Percentiles rank a stretch among this genome's conserved stretches.
phyloP scores from a whole-genome alignment of 2,797 vertebrate species.

The Gymnothorax reevesii region DNA sequence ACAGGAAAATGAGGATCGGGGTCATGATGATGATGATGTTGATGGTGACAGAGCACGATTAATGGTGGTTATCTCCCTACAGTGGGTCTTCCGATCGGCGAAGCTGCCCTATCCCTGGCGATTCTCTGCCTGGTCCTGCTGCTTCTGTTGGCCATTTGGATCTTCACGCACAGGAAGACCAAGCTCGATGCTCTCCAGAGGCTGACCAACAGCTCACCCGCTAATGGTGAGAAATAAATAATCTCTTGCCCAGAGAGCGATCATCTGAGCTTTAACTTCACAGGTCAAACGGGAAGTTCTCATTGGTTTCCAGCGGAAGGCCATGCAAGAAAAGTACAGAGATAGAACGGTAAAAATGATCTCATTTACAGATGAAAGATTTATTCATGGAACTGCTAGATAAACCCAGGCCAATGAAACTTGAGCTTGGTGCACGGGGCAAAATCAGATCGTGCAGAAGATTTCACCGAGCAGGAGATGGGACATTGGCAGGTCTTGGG shows the following conservation, averaged over 20 bases:
- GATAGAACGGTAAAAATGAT: no score
- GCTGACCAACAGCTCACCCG: background rate
- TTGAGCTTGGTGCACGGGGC: no score
- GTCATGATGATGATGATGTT: background rate
- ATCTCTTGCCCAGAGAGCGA: background rate
- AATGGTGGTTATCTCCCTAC: background rate
- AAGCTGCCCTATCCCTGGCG: conserved; percentile 49
- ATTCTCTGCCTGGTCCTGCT: conserved; percentile 46
- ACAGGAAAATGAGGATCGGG: background rate
- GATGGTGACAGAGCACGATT: background rate
- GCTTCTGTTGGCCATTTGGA: conserved; percentile 37
- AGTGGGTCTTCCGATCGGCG: conserved; percentile 37
- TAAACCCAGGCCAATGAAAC: no score
- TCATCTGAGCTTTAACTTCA: background rate
- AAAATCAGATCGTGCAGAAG: no score
- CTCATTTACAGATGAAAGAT: no score
- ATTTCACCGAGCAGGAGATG: no score
- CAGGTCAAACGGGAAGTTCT: background rate
- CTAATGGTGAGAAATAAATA: conserved; percentile 47
- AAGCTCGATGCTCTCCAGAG: background rate
- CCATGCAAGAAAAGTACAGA: no score
- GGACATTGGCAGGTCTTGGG: no score
- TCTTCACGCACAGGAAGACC: conserved; percentile 20
- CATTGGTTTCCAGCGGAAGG: background rate
- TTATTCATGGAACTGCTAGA: no score